Evolutionary conservation across 2,888 invertebrate genomes (phyloP).

Genomic region (Amphipyra tragopoginis): DNA sequence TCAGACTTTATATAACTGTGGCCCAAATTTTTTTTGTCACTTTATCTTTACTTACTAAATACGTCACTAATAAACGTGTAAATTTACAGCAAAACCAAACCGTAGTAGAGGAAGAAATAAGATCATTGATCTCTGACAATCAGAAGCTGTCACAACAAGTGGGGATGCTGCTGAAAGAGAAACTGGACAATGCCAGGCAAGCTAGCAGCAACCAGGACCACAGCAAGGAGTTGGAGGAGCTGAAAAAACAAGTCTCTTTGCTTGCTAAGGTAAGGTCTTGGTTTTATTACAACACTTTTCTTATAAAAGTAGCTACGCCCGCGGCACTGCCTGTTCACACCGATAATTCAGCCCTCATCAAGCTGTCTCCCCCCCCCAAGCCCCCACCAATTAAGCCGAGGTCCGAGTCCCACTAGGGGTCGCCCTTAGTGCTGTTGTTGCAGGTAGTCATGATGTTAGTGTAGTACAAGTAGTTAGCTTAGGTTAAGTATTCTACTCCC

Average conservation of each 20-base stretch:
- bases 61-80: conserved; percentile 2
- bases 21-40: no score
- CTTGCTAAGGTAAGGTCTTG: conserved; percentile 71
- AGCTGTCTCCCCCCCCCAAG: no score
- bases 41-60: not conserved
- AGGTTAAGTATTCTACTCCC: no score
- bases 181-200: conserved; percentile 71
- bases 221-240: conserved; percentile 75
- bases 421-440: no score
- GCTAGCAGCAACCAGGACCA: conserved; percentile 64
- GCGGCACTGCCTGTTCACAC: no score
- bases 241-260: conserved; percentile 76
- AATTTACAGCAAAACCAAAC: conserved; percentile 79
- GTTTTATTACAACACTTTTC: not conserved
- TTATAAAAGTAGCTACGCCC: not conserved
- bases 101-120: conserved; percentile 81
- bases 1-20: no score
- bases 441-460: no score
- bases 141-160: conserved; percentile 85
- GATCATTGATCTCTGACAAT: conserved; percentile 81
- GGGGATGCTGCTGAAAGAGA: conserved; percentile 78
- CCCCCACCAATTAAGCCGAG: no score
- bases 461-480: no score
- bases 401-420: no score
- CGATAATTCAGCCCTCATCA: no score